Conservation (phyloP, 2,113 vertebrate genomes). For the Platichthys stellatus region DNA sequence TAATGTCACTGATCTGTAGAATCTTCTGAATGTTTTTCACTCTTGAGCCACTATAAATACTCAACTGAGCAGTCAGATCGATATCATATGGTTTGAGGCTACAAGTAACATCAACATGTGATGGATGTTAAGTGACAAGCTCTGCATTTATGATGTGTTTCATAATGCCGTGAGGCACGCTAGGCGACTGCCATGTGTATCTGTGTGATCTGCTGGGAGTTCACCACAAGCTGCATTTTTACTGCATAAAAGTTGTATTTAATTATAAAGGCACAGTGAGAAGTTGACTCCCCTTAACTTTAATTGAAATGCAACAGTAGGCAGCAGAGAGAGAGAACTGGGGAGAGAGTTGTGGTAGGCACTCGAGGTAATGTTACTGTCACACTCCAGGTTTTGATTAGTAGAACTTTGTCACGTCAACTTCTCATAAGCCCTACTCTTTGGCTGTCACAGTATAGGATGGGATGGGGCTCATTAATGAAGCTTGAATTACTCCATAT, state of each 20-base stretch:
- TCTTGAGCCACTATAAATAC: constrained; percentile 5
- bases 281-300: not conserved
- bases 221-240: not conserved
- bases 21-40: constrained; percentile 9
- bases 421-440: constrained; percentile 17
- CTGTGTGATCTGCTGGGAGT: not conserved
- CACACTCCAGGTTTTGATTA: constrained; percentile 29
- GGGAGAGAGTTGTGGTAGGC: not conserved
- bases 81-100: constrained; percentile 40
- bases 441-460: not conserved
- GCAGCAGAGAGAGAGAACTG: not conserved
- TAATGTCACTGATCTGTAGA: not conserved
- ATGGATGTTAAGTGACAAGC: constrained; percentile 32
- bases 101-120: constrained; percentile 11
- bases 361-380: constrained; percentile 13
- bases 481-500: not conserved
- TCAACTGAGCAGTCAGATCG: constrained; percentile 11
- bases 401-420: constrained; percentile 29
- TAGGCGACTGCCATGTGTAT: not conserved
- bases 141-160: constrained; percentile 4
- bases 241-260: constrained; percentile 3
- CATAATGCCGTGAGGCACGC: constrained; percentile 7
- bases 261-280: not conserved
- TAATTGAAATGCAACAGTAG: not conserved
- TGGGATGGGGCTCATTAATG: not conserved